Conservation (phyloP, 2,888 invertebrate species). For the Entomobrya multifasciata region DNA sequence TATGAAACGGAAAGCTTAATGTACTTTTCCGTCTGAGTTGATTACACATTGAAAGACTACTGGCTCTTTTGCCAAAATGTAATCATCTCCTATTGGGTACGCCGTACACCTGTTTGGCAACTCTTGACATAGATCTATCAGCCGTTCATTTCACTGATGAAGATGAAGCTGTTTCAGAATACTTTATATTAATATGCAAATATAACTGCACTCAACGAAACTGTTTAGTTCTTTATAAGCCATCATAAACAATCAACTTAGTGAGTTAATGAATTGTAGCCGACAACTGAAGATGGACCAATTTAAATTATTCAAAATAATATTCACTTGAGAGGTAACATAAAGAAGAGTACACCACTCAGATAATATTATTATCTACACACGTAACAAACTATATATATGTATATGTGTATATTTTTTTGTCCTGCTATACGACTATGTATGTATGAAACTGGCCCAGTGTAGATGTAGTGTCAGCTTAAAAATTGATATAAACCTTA, state of each 20-base stretch:
- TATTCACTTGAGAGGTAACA: too few relatives aligned
- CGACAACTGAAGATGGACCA: slow-evolving; percentile 27
- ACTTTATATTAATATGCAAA: slow-evolving; percentile 25
- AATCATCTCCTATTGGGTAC: slow-evolving; percentile 24
- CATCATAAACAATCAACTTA: slow-evolving; percentile 50
- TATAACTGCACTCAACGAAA: slow-evolving; percentile 32
- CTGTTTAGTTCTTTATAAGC: slow-evolving; percentile 38
- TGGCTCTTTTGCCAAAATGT: slow-evolving; percentile 54
- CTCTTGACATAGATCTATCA: slow-evolving; percentile 65
- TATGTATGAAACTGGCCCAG: too few relatives aligned
- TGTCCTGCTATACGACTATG: too few relatives aligned
- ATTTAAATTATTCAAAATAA: slow-evolving; percentile 16
- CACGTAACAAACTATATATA: too few relatives aligned
- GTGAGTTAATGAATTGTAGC: slow-evolving; percentile 32
- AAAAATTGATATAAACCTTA: too few relatives aligned
- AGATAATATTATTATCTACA: too few relatives aligned
- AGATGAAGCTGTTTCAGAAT: slow-evolving; percentile 56
- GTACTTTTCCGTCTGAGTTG: background rate
- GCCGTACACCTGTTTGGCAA: slow-evolving; percentile 69
- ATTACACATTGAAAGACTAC: background rate
- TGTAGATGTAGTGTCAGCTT: too few relatives aligned
- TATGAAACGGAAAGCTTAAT: slow-evolving; percentile 19
- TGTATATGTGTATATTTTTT: too few relatives aligned
- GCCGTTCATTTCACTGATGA: slow-evolving; percentile 53
- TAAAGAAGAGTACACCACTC: too few relatives aligned